Base-by-base conservation (phyloP, 2,113 vertebrate genomes). In the Coptodon bakossiorum region DNA sequence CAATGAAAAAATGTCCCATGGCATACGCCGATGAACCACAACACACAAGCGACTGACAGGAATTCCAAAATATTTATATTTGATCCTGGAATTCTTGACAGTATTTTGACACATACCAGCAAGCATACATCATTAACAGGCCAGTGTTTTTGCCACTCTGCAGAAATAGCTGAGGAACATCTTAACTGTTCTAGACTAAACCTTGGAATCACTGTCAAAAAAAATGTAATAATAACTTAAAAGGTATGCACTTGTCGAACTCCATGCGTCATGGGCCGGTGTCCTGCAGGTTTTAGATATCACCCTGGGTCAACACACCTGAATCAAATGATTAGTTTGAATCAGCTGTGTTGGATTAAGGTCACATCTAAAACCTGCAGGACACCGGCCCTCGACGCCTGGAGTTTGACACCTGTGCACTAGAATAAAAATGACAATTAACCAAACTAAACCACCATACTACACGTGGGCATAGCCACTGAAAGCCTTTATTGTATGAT, bases 401-500 rank as follows among this genome's bases (percentile, higher is more conserved):
- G 56, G 7, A 57, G 56, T 57, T 57, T 3, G 0, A 16, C 24
- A 9, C 24, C 13, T 59, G 4, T 59, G 56, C 3, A 29, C 16
- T 14, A 36, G 59, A 19, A 63, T 16, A 36, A 6, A 63, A 63
- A 4, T 19, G 29, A 36, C 6, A 1, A 1, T 63, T 36, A 63
- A 63, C 16, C 31, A 36, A 19, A 63, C 0, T 63, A 19, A 63
- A 63, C 59, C 6, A 7, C 59, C 29, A 63, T 36, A 19, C 31
- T 36, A 1, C 9, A 0, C 0, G 2, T 11, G 17, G 0, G 0
- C 1, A 63, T 19, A n/a, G 31, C 9, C 1, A 19, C 29, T 61
- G 36, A 11, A 63, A 63, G 2, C 17, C 57, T 63, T 63, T 63
- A 36, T 36, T 63, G 34, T 22, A 66, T 66, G 0, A 66, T 38